Evolutionary conservation across 2,888 invertebrate genomes (phyloP).

Genomic region (Rotaria socialis): DNA sequence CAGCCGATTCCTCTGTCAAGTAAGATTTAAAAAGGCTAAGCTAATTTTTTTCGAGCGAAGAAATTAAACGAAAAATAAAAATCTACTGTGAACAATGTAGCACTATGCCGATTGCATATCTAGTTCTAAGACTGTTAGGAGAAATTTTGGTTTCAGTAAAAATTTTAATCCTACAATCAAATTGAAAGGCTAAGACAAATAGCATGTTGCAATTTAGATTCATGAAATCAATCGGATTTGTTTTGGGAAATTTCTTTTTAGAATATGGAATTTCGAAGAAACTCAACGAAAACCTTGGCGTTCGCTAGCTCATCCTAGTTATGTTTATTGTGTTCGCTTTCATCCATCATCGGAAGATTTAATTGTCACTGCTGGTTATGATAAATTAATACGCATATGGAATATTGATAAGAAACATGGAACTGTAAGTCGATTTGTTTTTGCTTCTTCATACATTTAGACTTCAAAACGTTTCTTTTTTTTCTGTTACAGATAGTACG

Average conservation of each 20-base stretch:
- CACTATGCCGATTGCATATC: too few relatives aligned
- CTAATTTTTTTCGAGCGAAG: too few relatives aligned
- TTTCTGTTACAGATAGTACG: slow-evolving; percentile 53
- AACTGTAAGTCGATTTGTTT: slow-evolving; percentile 48
- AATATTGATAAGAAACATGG: slow-evolving; percentile 52
- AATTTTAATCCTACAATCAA: too few relatives aligned
- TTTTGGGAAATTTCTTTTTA: slow-evolving; percentile 47
- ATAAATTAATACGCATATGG: slow-evolving; percentile 68
- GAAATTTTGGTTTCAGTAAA: too few relatives aligned
- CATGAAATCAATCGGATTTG: background rate
- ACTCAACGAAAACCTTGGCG: slow-evolving; percentile 50
- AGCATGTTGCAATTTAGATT: too few relatives aligned
- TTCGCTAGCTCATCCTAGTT: slow-evolving; percentile 68
- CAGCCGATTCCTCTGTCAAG: slow-evolving; percentile 68
- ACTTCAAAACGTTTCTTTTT: background rate
- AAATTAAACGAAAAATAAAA: too few relatives aligned
- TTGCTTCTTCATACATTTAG: background rate
- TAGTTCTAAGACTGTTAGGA: too few relatives aligned
- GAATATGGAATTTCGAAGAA: slow-evolving; percentile 63
- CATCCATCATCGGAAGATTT: slow-evolving; percentile 61
- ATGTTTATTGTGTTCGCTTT: slow-evolving; percentile 68
- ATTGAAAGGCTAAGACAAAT: too few relatives aligned
- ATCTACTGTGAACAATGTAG: too few relatives aligned
- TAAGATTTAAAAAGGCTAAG: slow-evolving; percentile 47
- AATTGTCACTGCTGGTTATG: slow-evolving; percentile 68